Evolutionary conservation across 2,113 vertebrate genomes (phyloP).

Genomic region (Labeo catla): DNA sequence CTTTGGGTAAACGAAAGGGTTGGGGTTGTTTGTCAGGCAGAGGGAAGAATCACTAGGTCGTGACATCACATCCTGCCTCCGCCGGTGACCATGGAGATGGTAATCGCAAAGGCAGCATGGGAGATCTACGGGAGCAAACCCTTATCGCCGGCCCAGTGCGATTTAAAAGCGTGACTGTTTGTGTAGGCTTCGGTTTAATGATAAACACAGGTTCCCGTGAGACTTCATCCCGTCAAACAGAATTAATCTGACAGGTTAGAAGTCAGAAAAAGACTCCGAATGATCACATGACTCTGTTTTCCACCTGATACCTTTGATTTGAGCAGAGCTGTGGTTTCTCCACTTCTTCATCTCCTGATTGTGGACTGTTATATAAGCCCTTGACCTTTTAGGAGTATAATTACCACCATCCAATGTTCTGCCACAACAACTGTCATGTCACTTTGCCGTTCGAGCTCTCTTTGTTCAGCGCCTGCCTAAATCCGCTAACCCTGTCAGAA

Average conservation of each 20-base stretch:
- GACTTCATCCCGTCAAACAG: slow-evolving; percentile 20
- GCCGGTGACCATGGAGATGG: slow-evolving; percentile 54
- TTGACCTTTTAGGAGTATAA: slow-evolving; percentile 64
- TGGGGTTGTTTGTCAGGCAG: slow-evolving; percentile 43
- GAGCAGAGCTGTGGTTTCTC: background rate
- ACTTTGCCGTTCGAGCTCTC: slow-evolving; percentile 20
- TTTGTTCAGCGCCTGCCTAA: slow-evolving; percentile 25
- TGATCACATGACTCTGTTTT: background rate
- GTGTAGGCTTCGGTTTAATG: slow-evolving; percentile 28
- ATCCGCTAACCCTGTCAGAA: slow-evolving; percentile 25
- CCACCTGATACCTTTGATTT: background rate
- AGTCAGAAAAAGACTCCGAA: slow-evolving; percentile 1
- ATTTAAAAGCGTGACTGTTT: slow-evolving; percentile 40
- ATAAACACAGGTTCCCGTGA: slow-evolving; percentile 31
- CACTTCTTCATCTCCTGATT: slow-evolving; percentile 38
- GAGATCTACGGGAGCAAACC: slow-evolving; percentile 34
- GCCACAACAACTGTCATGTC: slow-evolving; percentile 54
- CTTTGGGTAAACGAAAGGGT: slow-evolving; percentile 1
- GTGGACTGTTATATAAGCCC: slow-evolving; percentile 52
- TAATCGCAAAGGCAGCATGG: slow-evolving; percentile 51
- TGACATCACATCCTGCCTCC: slow-evolving; percentile 46
- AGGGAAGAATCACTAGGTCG: slow-evolving; percentile 38
- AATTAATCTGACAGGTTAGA: slow-evolving; percentile 6
- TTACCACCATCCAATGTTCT: slow-evolving; percentile 52
- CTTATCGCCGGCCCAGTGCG: slow-evolving; percentile 13